These are phyloP conservation scores for Hydrocynus forskahlii DNA, from an alignment of 2,797 vertebrate species.

Conservation along the genomic window DNA sequence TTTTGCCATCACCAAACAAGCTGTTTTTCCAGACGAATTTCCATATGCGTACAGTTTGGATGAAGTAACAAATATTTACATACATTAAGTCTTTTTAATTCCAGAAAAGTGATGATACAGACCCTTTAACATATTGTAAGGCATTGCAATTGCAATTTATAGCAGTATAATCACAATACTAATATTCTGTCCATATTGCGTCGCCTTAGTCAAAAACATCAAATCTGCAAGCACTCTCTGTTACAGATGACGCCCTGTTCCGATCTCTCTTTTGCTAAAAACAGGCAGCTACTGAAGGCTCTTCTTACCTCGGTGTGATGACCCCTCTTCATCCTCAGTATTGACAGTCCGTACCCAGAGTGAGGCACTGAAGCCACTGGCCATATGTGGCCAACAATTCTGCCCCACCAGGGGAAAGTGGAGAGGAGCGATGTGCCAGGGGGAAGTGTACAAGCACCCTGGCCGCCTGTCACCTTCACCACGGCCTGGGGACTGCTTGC, in stretches of 20 bases:
- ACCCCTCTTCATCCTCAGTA: constrained; percentile 67
- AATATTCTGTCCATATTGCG: too few relatives aligned
- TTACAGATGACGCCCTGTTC: background rate
- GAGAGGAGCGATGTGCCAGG: constrained; percentile 91
- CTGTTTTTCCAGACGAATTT: too few relatives aligned
- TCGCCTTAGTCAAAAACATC: too few relatives aligned
- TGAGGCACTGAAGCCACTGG: constrained; percentile 92
- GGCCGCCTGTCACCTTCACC: constrained; percentile 69
- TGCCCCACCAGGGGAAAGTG: constrained; percentile 93
- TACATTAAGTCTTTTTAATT: too few relatives aligned
- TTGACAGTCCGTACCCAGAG: constrained; percentile 85
- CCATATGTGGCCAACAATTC: constrained; percentile 98
- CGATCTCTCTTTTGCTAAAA: background rate
- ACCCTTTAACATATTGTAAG: too few relatives aligned
- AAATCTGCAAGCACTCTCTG: background rate
- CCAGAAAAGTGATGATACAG: too few relatives aligned
- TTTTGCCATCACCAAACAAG: too few relatives aligned
- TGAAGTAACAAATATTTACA: too few relatives aligned
- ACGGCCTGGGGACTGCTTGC: constrained; percentile 78
- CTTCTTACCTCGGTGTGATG: constrained; percentile 74
- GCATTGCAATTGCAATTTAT: too few relatives aligned
- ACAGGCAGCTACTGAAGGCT: constrained; percentile 28
- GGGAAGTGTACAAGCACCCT: constrained; percentile 81
- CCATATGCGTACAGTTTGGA: too few relatives aligned
- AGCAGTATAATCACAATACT: too few relatives aligned